Conservation (phyloP, 2,888 invertebrate genomes). For the Steinernema carpocapsae region DNA sequence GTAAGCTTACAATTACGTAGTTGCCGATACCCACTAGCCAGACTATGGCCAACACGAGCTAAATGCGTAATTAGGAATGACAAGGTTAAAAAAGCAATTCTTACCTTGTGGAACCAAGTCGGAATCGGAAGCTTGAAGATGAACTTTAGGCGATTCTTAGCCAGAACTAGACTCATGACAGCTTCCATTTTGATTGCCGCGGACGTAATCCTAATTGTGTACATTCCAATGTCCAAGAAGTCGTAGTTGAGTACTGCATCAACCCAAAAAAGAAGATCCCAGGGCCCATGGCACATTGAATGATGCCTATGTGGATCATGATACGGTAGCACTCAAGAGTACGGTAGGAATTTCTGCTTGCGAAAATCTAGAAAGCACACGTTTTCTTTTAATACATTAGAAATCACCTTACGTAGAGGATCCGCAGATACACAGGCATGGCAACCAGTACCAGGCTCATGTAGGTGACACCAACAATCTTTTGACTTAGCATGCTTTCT, state of each 20-base stretch:
- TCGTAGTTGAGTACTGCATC: neutral
- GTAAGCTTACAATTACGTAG: neutral
- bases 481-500: neutral
- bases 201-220: neutral
- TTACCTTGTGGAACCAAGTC: neutral
- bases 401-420: neutral
- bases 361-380: neutral
- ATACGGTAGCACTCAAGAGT: neutral
- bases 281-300: neutral
- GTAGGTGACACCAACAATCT: neutral
- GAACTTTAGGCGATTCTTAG: neutral
- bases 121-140: neutral
- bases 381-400: neutral
- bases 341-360: neutral
- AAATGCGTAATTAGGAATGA: neutral
- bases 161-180: conserved; percentile 1
- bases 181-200: conserved; percentile 10
- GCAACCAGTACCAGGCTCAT: neutral
- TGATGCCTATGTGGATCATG: too few species aligned
- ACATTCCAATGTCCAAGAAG: neutral
- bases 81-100: neutral
- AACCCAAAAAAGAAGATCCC: neutral
- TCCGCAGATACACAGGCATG: neutral
- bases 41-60: neutral
- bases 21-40: neutral